phyloP scores from a whole-genome alignment of 2,888 invertebrate genomes.

The Amphimallon solstitiale region DNA sequence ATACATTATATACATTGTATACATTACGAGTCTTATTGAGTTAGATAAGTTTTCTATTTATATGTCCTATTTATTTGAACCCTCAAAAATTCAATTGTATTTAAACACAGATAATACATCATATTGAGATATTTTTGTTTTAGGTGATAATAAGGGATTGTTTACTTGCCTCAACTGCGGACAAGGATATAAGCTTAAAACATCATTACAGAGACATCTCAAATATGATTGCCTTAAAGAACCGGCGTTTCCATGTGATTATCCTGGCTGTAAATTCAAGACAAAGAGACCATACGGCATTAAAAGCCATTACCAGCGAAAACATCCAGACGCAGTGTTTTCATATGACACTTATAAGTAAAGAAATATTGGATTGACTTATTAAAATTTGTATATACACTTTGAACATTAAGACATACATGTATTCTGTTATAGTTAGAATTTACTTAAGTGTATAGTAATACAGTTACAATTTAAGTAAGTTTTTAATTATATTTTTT shows the following conservation, averaged over 20 bases:
- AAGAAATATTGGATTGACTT: neutral
- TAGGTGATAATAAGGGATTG: neutral
- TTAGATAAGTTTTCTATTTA: no score
- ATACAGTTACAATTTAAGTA: no score
- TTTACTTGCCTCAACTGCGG: neutral
- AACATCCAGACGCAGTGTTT: neutral
- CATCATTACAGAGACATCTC: neutral
- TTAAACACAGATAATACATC: no score
- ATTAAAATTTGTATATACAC: neutral
- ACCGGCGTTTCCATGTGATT: neutral
- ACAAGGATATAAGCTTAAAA: neutral
- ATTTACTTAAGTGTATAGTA: no score
- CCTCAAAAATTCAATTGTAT: no score
- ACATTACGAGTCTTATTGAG: no score
- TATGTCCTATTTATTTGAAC: no score
- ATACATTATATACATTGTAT: no score
- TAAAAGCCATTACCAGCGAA: neutral
- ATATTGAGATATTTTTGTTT: neutral
- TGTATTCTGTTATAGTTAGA: no score
- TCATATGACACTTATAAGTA: neutral
- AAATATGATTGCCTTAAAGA: neutral
- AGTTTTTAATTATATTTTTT: no score
- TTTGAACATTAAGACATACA: neutral
- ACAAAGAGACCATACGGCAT: neutral
- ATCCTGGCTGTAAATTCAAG: neutral